These are phyloP conservation scores for Megamerina dolium DNA, from an alignment of 2,888 invertebrate genomes.

Conservation along the genomic window DNA sequence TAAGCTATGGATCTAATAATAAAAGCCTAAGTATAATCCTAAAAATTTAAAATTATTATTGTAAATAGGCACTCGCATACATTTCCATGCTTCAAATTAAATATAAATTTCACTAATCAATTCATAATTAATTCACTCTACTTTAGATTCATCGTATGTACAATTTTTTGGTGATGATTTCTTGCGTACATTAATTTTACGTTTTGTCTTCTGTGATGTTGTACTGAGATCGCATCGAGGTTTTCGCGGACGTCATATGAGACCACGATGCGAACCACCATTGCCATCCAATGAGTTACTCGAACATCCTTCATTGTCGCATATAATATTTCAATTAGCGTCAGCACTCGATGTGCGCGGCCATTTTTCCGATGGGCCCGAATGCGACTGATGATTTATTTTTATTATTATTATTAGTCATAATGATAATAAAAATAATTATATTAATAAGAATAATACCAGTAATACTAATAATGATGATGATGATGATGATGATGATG, in stretches of 20 bases:
- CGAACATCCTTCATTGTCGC: constrained; percentile 74
- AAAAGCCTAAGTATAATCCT: no score
- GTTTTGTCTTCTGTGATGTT: constrained; percentile 91
- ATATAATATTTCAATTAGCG: constrained; percentile 77
- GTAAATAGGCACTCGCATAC: no score
- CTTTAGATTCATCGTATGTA: constrained; percentile 61
- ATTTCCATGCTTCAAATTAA: no score
- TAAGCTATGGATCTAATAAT: no score
- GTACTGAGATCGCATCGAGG: constrained; percentile 82
- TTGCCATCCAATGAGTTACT: constrained; percentile 81
- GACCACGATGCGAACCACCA: constrained; percentile 78
- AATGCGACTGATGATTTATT: constrained; percentile 50
- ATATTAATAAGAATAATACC: constrained; percentile 22
- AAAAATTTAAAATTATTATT: no score
- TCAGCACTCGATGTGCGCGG: constrained; percentile 73
- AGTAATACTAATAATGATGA: no score
- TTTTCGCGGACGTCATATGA: constrained; percentile 75
- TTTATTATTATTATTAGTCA: constrained; percentile 30
- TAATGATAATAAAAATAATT: no score
- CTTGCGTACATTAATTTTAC: constrained; percentile 76
- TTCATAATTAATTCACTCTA: neutral
- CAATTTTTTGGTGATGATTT: constrained; percentile 95
- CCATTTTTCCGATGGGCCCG: constrained; percentile 49
- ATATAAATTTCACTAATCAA: neutral
- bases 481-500: no score